phyloP scores from a whole-genome alignment of 2,113 vertebrate species.

The Colinus virginianus region DNA sequence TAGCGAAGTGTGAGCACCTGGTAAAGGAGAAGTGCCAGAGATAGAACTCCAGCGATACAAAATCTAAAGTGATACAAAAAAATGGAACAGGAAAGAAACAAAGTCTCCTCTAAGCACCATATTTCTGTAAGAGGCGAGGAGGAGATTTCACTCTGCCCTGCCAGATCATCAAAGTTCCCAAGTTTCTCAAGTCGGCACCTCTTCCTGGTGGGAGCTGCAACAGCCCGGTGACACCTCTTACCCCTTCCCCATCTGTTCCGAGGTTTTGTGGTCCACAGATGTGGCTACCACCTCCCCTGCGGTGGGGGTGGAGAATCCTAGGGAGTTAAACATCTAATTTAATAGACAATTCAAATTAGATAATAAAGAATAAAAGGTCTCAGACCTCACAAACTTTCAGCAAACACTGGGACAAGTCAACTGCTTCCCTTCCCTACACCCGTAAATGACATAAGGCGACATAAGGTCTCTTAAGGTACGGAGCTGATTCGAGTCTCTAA shows the following conservation, averaged over 20 bases:
- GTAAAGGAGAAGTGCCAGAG: background rate
- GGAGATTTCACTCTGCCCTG: background rate
- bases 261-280: conserved; percentile 18
- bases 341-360: background rate
- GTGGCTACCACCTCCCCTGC: background rate
- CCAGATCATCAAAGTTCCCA: background rate
- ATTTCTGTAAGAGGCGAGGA: background rate
- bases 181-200: conserved; percentile 59
- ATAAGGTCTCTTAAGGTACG: background rate
- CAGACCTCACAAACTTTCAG: background rate
- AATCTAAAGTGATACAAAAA: background rate
- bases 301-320: accelerated
- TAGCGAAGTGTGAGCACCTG: background rate
- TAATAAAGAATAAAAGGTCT: too few species aligned
- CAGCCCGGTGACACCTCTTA: background rate
- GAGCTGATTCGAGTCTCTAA: background rate
- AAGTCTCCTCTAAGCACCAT: background rate
- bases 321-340: background rate
- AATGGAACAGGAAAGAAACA: background rate
- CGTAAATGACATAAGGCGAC: background rate
- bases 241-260: conserved; percentile 29
- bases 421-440: background rate
- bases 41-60: background rate
- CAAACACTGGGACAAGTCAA: background rate
- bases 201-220: conserved; percentile 7